Percentiles rank a stretch among this genome's conserved stretches.
Conservation (phyloP, 2,113 vertebrate species). For the Phrynosoma platyrhinos region DNA sequence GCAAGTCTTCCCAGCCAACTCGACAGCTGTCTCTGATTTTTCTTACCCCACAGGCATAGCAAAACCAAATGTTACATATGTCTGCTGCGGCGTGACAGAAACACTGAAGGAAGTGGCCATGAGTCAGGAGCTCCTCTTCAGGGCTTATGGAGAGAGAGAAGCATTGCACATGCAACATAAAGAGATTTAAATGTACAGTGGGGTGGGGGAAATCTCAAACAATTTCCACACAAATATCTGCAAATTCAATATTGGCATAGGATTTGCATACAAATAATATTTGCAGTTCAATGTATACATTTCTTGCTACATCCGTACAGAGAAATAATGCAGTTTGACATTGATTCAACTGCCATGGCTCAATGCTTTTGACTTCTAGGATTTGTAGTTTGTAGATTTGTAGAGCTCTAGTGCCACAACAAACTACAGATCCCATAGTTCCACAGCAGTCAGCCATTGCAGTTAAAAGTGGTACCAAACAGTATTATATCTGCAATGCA, state of each 20-base stretch:
- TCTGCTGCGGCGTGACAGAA: neutral
- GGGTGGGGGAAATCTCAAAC: neutral
- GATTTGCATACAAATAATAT: neutral
- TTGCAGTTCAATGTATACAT: neutral
- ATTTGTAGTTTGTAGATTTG: too few relatives aligned
- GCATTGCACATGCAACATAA: neutral
- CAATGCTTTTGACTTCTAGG: too few relatives aligned
- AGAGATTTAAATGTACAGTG: neutral
- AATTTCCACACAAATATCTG: neutral
- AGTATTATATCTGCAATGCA: too few relatives aligned
- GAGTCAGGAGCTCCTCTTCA: neutral
- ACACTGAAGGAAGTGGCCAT: neutral
- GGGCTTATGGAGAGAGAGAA: neutral
- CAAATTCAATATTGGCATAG: neutral
- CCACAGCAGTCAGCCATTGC: too few relatives aligned
- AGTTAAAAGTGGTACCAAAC: too few relatives aligned
- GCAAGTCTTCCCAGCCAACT: neutral
- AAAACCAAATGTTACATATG: neutral
- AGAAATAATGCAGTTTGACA: too few relatives aligned
- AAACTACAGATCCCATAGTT: too few relatives aligned
- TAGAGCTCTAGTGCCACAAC: too few relatives aligned
- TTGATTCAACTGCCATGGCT: too few relatives aligned
- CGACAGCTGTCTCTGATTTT: conserved; percentile 18
- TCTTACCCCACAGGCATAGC: neutral
- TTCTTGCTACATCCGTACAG: too few relatives aligned